Evolutionary conservation across 2,888 invertebrate species (phyloP).

Genomic region (Agrochola litura): DNA sequence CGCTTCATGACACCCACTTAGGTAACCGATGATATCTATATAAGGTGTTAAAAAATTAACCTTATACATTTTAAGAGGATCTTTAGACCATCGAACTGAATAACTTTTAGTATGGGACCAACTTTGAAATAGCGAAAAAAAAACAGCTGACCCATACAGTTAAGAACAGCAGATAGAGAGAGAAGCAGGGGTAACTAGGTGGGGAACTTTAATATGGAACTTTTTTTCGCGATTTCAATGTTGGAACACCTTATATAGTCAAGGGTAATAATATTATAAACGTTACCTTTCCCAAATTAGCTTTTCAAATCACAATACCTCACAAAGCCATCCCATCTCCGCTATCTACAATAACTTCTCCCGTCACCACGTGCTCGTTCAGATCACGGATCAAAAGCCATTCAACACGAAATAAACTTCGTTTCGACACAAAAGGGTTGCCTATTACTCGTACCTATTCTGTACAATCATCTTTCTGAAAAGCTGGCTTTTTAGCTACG

Average conservation of each 20-base stretch:
- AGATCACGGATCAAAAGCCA: constrained; percentile 42
- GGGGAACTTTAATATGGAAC: too few relatives aligned
- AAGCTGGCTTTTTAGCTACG: constrained; percentile 40
- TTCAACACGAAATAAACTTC: constrained; percentile 58
- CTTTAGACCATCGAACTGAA: too few relatives aligned
- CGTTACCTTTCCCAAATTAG: constrained; percentile 24
- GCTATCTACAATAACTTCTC: constrained; percentile 42
- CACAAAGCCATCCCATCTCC: constrained; percentile 13
- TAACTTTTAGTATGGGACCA: too few relatives aligned
- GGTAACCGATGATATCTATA: neutral
- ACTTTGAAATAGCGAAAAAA: too few relatives aligned
- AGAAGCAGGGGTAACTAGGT: too few relatives aligned
- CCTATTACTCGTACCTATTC: constrained; percentile 37
- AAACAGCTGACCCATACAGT: too few relatives aligned
- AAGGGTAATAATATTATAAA: neutral
- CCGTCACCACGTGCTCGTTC: constrained; percentile 49
- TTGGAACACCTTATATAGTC: neutral
- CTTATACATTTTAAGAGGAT: too few relatives aligned
- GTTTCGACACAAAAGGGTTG: constrained; percentile 55
- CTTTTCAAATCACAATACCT: constrained; percentile 38
- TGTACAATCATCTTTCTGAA: constrained; percentile 49
- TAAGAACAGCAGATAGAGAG: too few relatives aligned
- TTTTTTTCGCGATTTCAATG: too few relatives aligned
- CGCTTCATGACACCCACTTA: neutral
- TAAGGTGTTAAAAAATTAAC: too few relatives aligned